Percentiles rank a stretch among this genome's conserved stretches.
These are phyloP conservation scores for Tachycineta bicolor DNA, from an alignment of 2,113 vertebrate genomes.

Conservation along the genomic window DNA sequence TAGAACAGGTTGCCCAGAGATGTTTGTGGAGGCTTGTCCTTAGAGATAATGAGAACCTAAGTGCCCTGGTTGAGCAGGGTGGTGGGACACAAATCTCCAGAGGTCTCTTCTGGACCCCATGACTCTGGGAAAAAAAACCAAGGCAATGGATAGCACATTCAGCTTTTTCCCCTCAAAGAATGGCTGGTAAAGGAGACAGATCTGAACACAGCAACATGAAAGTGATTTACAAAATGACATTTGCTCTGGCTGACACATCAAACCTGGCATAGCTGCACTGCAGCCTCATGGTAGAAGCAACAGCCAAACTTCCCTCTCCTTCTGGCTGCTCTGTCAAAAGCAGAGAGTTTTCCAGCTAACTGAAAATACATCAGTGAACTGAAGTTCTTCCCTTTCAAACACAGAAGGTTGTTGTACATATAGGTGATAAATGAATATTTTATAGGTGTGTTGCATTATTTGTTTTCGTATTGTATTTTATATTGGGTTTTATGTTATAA, in stretches of 20 bases:
- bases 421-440: not conserved
- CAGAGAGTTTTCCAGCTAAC: not conserved
- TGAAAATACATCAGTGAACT: not conserved
- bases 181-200: not conserved
- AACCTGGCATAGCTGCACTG: not conserved
- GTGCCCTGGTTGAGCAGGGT: not conserved
- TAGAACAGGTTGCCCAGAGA: not conserved
- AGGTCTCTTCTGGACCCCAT: not conserved
- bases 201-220: not conserved
- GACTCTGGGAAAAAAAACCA: not conserved
- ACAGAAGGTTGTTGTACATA: not conserved
- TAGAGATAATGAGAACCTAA: not conserved
- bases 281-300: not conserved
- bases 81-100: not conserved
- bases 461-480: too few species aligned
- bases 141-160: not conserved
- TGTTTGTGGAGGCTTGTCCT: not conserved
- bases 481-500: too few species aligned
- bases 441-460: not conserved
- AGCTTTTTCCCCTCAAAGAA: not conserved
- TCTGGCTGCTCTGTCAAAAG: not conserved
- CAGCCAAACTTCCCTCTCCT: not conserved
- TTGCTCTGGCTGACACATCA: not conserved
- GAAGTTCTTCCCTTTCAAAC: not conserved
- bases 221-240: not conserved